Conservation (phyloP, 2,888 invertebrate species). For the Syritta pipiens region DNA sequence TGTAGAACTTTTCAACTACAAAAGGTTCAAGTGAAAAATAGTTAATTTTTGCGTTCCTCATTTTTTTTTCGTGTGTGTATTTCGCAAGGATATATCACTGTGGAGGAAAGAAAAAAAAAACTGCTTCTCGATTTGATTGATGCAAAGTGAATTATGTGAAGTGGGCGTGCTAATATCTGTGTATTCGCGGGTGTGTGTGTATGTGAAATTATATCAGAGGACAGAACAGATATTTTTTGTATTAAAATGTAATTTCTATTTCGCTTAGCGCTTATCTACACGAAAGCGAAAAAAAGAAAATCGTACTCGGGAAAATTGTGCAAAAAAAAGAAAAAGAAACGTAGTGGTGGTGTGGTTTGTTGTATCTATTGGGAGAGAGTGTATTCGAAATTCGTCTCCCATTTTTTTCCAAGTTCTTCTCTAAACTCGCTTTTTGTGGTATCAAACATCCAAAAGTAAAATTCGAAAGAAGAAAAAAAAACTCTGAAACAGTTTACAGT, state of each 20-base stretch:
- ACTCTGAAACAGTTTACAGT: constrained; percentile 35
- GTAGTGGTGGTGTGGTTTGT: too few relatives aligned
- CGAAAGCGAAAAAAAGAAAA: not conserved
- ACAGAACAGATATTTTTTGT: constrained; percentile 19
- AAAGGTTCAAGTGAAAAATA: not conserved
- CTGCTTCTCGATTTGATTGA: constrained; percentile 57
- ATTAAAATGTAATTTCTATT: too few relatives aligned
- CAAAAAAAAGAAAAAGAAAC: too few relatives aligned
- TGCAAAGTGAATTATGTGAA: constrained; percentile 66
- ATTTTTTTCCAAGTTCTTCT: not conserved
- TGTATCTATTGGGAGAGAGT: not conserved
- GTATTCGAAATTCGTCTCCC: not conserved
- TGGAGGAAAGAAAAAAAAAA: constrained; percentile 37
- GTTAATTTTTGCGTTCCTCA: not conserved
- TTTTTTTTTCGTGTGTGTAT: constrained; percentile 16
- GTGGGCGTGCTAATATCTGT: constrained; percentile 63
- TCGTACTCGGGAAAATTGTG: not conserved
- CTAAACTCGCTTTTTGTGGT: constrained; percentile 16
- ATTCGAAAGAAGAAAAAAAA: constrained; percentile 17
- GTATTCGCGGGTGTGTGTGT: constrained; percentile 21
- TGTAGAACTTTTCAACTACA: not conserved
- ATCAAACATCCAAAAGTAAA: constrained; percentile 2
- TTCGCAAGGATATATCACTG: constrained; percentile 23
- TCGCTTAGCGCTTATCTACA: too few relatives aligned
- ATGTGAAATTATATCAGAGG: constrained; percentile 28